Evolutionary conservation across 2,113 vertebrate species (phyloP), one percentile per base, ranked within the genome.

Genomic region (Stegostoma tigrinum): DNA sequence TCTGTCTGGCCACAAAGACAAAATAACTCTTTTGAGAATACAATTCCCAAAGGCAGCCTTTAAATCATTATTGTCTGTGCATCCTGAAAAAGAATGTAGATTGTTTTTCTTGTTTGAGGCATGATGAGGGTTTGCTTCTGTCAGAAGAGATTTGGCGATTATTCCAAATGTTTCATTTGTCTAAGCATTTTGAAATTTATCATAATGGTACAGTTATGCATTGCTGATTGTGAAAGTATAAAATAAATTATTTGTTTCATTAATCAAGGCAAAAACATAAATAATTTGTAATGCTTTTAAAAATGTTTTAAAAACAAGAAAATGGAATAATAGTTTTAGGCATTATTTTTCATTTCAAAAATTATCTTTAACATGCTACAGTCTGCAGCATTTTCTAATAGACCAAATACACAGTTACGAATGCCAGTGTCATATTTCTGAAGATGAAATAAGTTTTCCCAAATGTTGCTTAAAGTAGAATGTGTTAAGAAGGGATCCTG

Each of bases 1-100:
- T 93, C 89, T 93, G 89, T 93, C 89, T 93, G 61, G 34, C n/a
- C 89, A 23, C 89, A 93, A 93, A 93, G 89, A 93, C 89, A 93
- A 93, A 93, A 93, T 93, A 93, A 93, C 6, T 66, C 89, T 23
- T 93, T 93, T 93, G 89, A 61, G 89, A 93, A 93, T 19, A 12
- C 61, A 66, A n/a, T n/a, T 93, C 61, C 61, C 89, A 38, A 93
- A 93, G 55, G 34, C 61, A 93, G 61, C 38, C 61, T 93, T 93
- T 93, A 93, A 67, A 66, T 93, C 89, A 93, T 61, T 66, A 34
- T 66, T 34, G 61, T 42, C 55, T 66, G 61, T 91, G 89, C 8
- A 91, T 38, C n/a, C n/a, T 2, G 12, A 34, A 93, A 93, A n/a
- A 64, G n/a, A 89, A 55, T 55, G 52, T 52, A 30, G 48, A 55